Base-by-base conservation (phyloP, 2,113 vertebrate genomes). In the Strix aluco region DNA sequence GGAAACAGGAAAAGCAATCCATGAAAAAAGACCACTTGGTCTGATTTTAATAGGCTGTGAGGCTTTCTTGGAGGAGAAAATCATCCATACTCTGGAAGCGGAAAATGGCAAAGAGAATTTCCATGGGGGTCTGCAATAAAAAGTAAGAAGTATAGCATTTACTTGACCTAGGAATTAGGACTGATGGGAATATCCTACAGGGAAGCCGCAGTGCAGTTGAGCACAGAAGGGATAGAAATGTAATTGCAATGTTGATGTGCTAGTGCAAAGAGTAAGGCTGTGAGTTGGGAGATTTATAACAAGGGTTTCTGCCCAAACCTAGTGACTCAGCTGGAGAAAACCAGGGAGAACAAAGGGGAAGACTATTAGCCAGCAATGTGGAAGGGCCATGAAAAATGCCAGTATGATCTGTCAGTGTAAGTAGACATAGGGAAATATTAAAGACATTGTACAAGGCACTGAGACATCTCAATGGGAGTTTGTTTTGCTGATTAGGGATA, bases 121-220 rank as follows among this genome's bases (percentile, higher is more conserved):
- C 29, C 5, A 20, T 26, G 17, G 12, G 2, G 1, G 0, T 46
- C 13, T n/a, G 3, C 8, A 82, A 30, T 25, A 57, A 61, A n/a
- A 44, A 47, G 16, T 2, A 15, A 79, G 47, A 54, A 54, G 3
- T 25, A 20, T 19, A 52, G 5, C 9, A 54, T 72, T 72, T 83
- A 49, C 38, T 57, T 72, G 51, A 59, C 18, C 23, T 70, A 54
- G 13, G 12, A 82, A 65, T 52, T 81, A 49, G 7, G 8, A 34
- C 19, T 34, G 21, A 9, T 46, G 15, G 6, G 13, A 85, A 85
- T 36, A 79, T 51, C 10, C 26, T 54, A 34, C 7, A 79, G 47
- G 61, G 90, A 88, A 82, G 2, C 5, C 3, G 2, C 10, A 40
- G 9, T 27, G 38, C 10, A 26, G 10, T 5, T 73, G 34, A 51